Conservation (phyloP, 2,113 vertebrate species). For the Spermophilus dauricus region DNA sequence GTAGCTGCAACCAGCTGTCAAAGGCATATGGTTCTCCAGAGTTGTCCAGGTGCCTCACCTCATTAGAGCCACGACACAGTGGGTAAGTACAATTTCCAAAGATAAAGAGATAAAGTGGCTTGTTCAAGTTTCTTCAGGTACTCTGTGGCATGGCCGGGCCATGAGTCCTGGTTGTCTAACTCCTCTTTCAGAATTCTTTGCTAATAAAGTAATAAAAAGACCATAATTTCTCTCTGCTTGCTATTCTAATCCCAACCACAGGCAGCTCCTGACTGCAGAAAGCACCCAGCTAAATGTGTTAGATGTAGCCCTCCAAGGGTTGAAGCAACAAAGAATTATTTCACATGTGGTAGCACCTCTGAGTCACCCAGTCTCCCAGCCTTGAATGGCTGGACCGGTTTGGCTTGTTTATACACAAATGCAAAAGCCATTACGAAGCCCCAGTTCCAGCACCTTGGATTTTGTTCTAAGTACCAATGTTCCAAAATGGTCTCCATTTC, state of each 20-base stretch:
- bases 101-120: not conserved
- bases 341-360: conserved; percentile 34
- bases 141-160: not conserved
- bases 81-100: not conserved
- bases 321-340: conserved; percentile 46
- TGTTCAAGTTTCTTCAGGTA: not conserved
- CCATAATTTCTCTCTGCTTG: not conserved
- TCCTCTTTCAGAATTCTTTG: not conserved
- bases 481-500: not conserved
- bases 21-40: not conserved
- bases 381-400: conserved; percentile 34
- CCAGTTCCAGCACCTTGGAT: not conserved
- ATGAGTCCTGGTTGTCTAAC: not conserved
- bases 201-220: not conserved
- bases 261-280: not conserved
- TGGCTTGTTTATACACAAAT: conserved; percentile 37
- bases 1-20: not conserved
- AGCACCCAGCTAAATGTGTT: not conserved
- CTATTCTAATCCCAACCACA: not conserved
- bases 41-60: not conserved
- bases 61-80: not conserved
- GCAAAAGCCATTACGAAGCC: not conserved
- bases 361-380: conserved; percentile 25
- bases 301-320: not conserved
- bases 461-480: not conserved